phyloP scores from a whole-genome alignment of 35 echinoderm and acorn worm genomes.

The Apostichopus japonicus region DNA sequence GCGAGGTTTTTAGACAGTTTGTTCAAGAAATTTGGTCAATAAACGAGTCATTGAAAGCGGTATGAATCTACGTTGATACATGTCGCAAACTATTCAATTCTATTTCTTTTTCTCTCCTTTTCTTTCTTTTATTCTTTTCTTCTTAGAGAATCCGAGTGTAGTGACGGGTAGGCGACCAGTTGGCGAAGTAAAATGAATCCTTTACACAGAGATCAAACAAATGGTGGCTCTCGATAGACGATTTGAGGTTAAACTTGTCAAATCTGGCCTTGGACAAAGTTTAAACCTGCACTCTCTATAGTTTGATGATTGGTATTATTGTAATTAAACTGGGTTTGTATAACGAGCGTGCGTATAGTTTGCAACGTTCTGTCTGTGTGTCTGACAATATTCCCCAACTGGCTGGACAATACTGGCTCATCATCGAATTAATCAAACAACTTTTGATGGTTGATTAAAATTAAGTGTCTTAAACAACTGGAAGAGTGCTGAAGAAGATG shows the following conservation, averaged over 20 bases:
- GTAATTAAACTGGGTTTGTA: background rate
- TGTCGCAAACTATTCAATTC: background rate
- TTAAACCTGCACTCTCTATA: background rate
- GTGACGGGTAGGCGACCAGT: slow-evolving; percentile 18
- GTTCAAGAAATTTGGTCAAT: slow-evolving; percentile 5
- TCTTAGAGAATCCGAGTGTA: background rate
- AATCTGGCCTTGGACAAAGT: slow-evolving; percentile 1
- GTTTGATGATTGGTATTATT: background rate
- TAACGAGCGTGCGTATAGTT: too few species aligned
- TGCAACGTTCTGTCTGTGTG: too few species aligned
- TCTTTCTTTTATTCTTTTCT: too few species aligned
- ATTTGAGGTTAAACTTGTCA: background rate
- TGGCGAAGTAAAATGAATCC: slow-evolving; percentile 1
- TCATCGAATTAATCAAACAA: too few species aligned
- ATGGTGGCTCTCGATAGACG: background rate
- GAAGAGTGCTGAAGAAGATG: too few species aligned
- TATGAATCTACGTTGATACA: slow-evolving; percentile 14
- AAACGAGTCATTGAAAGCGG: background rate
- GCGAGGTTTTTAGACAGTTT: background rate
- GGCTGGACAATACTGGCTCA: too few species aligned
- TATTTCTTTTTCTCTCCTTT: background rate
- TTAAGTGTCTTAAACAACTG: too few species aligned
- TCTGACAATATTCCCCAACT: too few species aligned
- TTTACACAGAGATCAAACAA: slow-evolving; percentile 42
- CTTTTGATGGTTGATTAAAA: too few species aligned